Conservation (phyloP, 1,140 invertebrate genomes). For the Hestina assimilis region DNA sequence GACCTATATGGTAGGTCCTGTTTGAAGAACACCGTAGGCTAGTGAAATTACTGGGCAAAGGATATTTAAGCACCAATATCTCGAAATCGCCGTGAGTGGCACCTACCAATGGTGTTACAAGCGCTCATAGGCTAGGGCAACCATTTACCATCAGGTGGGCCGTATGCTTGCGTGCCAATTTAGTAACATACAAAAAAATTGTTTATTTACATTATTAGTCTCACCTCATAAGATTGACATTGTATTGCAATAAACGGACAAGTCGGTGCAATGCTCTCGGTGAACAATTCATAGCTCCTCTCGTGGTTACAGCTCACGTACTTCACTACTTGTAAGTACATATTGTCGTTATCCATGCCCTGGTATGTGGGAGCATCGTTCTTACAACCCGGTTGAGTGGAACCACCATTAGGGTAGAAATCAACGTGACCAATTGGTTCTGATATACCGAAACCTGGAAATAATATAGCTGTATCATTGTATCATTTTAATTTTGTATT, state of each 20-base stretch:
- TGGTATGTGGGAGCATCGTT: conserved; percentile 85
- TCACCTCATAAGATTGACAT: conserved; percentile 87
- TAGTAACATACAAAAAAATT: no score
- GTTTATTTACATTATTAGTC: no score
- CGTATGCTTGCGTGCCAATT: no score
- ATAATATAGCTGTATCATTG: neutral
- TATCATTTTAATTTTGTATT: no score
- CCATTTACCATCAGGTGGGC: no score
- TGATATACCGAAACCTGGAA: conserved; percentile 85
- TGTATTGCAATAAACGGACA: conserved; percentile 88
- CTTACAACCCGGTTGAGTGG: conserved; percentile 91
- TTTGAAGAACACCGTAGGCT: no score
- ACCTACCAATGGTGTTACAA: no score
- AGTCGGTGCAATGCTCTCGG: conserved; percentile 87
- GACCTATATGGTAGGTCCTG: no score
- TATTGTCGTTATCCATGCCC: conserved; percentile 80
- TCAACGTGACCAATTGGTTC: conserved; percentile 92
- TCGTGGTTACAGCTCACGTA: conserved; percentile 92
- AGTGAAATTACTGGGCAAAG: no score
- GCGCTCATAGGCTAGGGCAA: no score
- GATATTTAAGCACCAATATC: no score
- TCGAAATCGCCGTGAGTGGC: no score
- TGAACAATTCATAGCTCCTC: conserved; percentile 90
- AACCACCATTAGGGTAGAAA: conserved; percentile 94
- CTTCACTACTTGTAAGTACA: conserved; percentile 83